These are phyloP conservation scores for Odocoileus virginianus DNA, from an alignment of 2,113 vertebrate species.

Conservation along the genomic window DNA sequence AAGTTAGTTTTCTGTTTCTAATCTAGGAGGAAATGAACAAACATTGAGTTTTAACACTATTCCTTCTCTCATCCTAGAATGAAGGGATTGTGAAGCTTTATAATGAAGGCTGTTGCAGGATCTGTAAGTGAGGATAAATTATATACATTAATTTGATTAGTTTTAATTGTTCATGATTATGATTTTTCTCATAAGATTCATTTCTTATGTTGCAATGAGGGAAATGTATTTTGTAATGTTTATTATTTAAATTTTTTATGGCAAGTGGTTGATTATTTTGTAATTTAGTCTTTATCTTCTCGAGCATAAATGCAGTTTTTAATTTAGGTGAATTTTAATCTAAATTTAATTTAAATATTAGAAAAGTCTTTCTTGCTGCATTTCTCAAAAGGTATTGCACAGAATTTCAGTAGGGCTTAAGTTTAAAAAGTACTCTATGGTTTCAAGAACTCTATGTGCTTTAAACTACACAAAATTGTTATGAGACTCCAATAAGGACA, in stretches of 20 bases:
- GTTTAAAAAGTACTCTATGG: neutral
- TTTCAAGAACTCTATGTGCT: neutral
- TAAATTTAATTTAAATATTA: slow-evolving; percentile 14
- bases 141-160: slow-evolving; percentile 59
- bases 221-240: slow-evolving; percentile 68
- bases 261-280: slow-evolving; percentile 78
- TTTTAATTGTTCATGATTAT: slow-evolving; percentile 76
- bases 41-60: slow-evolving; percentile 73
- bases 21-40: neutral
- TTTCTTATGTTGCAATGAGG: slow-evolving; percentile 59
- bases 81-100: slow-evolving; percentile 92
- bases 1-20: neutral
- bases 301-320: slow-evolving; percentile 76
- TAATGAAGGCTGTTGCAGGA: slow-evolving; percentile 97
- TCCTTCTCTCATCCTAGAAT: slow-evolving; percentile 84
- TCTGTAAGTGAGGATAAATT: slow-evolving; percentile 90
- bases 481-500: neutral
- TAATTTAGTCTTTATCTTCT: slow-evolving; percentile 77
- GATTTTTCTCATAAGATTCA: slow-evolving; percentile 66
- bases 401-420: neutral
- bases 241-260: slow-evolving; percentile 73
- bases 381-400: neutral
- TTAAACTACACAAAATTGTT: neutral
- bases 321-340: slow-evolving; percentile 28
- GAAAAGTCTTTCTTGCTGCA: slow-evolving; percentile 10